phyloP scores from a whole-genome alignment of 2,113 vertebrate species.

The Bathybates hornii region DNA sequence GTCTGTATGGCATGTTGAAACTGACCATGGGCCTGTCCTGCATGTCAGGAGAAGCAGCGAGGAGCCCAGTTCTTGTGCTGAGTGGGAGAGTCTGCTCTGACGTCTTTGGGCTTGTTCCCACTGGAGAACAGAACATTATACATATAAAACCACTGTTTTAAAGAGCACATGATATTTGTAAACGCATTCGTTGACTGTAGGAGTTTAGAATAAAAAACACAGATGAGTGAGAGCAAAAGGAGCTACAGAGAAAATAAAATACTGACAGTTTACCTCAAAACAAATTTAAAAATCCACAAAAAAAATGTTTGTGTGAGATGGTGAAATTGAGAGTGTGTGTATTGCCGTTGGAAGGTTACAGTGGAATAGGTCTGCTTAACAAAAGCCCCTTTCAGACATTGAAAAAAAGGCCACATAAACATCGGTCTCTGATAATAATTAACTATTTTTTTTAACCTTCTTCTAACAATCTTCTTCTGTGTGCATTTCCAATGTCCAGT shows the following conservation, averaged over 20 bases:
- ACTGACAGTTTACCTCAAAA: neutral
- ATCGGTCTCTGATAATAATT: neutral
- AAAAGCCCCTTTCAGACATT: neutral
- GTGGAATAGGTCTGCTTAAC: neutral
- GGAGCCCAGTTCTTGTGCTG: constrained; percentile 60
- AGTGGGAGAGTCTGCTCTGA: constrained; percentile 72
- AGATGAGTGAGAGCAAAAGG: neutral
- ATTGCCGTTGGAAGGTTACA: neutral
- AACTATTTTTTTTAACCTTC: neutral
- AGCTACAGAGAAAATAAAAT: neutral
- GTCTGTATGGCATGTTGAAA: neutral
- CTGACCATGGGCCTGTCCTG: constrained; percentile 60
- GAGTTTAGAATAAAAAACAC: neutral
- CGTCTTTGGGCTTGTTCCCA: constrained; percentile 80
- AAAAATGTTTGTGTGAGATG: neutral
- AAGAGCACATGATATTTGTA: neutral
- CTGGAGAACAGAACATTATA: constrained; percentile 55
- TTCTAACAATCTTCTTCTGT: neutral
- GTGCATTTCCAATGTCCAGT: neutral
- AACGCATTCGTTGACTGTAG: neutral
- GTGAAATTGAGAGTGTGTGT: neutral
- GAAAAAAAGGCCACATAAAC: neutral
- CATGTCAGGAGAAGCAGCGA: constrained; percentile 35
- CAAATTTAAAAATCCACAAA: neutral
- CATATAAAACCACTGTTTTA: neutral